Evolutionary conservation across 2,113 vertebrate genomes (phyloP), one percentile per base, ranked within the genome.

Genomic region (Scopus umbretta): DNA sequence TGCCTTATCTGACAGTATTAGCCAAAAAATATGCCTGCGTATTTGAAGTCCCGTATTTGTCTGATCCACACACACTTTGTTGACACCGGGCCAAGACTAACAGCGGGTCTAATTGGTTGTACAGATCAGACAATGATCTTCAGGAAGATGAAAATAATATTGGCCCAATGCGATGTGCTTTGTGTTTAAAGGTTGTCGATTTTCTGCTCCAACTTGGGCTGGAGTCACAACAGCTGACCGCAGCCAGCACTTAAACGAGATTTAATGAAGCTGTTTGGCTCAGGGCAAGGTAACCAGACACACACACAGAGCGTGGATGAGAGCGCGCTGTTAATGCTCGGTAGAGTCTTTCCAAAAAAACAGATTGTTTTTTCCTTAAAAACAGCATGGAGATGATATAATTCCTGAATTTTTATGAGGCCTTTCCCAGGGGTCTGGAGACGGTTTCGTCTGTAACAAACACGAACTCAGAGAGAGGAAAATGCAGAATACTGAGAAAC

Each of bases 41-140:
- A 79, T 98, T 97, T 98, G 95, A 97, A 97, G 97, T 66, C 34
- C 40, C 1, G 8, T 80, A 11, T 97, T 97, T 96, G 96, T 96
- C 96, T 91, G 81, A 59, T 96, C 61, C 10, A 23, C 55, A 49
- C 61, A 94, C 18, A 45, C 18, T 92, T 58, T 38, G 17, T 11
- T 95, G 93, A 73, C 18, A 1, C 1, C 0, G 23, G 68, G 96
- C 96, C 97, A 97, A 97, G 67, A 78, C 80, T 38, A 97, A 97
- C 96, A 94, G 61, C 3, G 21, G 22, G 66, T 88, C 52, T 95
- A 95, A 97, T 81, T 96, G 95, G 92, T 61, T 58, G 58, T 65
- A 42, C 38, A 13, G 87, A 45, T 90, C 87, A 90, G 91, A 88
- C 94, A 76, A 53, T n/a, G 91, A 97, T 93, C 53, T 80, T 82